Base-by-base conservation (phyloP, 2,797 vertebrate species). In the Galago senegalensis region DNA sequence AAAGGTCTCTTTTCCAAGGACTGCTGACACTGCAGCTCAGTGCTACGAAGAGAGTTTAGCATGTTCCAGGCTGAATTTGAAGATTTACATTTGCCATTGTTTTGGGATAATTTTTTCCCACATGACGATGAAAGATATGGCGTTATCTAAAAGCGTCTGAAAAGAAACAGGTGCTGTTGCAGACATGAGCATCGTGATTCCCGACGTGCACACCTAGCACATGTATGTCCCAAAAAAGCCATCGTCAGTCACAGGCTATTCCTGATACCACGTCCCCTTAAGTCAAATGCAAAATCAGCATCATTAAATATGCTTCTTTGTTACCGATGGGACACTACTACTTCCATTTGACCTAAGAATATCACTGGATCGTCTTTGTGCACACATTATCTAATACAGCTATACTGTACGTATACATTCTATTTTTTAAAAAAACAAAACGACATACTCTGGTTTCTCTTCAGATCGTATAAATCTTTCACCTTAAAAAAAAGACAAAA, bases 281-380 rank as follows among this genome's bases (percentile, higher is more conserved):
- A 98, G 98, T 46, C 72, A 94, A 95, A 97, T 96, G 92, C 94
- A 97, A 97, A 94, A 90, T 95, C 83, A 94, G 96, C 95, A 18
- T 96, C 81, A 31, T 58, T 81, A 89, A 94, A 93, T 87, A 89
- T 11, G 61, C 72, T 95, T 97, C 88, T 94, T 98, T 96, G 86
- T 94, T 96, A 95, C 97, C 97, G 97, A 98, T 97, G 97, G 96
- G 97, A 96, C 87, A 90, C 56, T 93, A 94, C 56, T 93, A 94
- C 93, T 95, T 96, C 94, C 79, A 87, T 96, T 96, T 95, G 98
- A 98, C 96, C 96, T 98, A 97, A 98, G 98, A 98, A 98, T 98
- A 98, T 98, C 94, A 83, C 34, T 34, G 23, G 46, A 16, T 87
- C 94, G 95, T 98, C 96, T 98, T 97, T 97, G 94, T 94, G 96